These are phyloP conservation scores for Hippoglossus stenolepis DNA, from an alignment of 2,113 vertebrate species.

Conservation along the genomic window DNA sequence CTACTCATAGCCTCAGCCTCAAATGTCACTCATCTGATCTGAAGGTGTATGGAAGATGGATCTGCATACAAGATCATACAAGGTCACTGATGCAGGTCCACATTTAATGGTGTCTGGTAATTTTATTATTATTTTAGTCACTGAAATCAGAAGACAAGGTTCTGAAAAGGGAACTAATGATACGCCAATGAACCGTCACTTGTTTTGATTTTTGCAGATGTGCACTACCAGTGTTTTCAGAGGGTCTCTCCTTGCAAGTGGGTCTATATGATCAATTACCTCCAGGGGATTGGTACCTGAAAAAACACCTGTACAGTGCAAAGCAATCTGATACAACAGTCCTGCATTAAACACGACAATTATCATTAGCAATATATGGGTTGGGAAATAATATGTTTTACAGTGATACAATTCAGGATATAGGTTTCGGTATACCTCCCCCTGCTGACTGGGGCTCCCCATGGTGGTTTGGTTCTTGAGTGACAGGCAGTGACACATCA, in stretches of 20 bases:
- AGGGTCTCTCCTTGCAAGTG: background rate
- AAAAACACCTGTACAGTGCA: background rate
- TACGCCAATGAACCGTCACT: background rate
- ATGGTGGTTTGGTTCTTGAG: background rate
- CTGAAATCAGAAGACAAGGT: background rate
- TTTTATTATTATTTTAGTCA: background rate
- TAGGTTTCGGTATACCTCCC: no score
- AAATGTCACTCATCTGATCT: slow-evolving; percentile 7
- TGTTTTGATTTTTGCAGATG: background rate
- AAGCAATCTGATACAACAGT: slow-evolving; percentile 12
- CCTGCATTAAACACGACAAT: background rate
- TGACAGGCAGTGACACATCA: background rate
- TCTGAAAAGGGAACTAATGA: background rate
- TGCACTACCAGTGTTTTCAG: slow-evolving; percentile 15
- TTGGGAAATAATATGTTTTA: background rate
- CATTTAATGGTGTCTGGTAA: background rate
- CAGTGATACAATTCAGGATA: background rate
- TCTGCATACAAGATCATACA: background rate
- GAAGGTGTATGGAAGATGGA: background rate
- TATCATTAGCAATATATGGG: background rate
- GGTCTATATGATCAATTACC: background rate
- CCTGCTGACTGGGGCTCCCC: background rate
- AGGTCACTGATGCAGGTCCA: background rate
- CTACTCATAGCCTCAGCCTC: slow-evolving; percentile 22
- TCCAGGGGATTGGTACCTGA: background rate